Base-by-base conservation (phyloP, 2,113 vertebrate species). In the Poecilia latipinna region DNA sequence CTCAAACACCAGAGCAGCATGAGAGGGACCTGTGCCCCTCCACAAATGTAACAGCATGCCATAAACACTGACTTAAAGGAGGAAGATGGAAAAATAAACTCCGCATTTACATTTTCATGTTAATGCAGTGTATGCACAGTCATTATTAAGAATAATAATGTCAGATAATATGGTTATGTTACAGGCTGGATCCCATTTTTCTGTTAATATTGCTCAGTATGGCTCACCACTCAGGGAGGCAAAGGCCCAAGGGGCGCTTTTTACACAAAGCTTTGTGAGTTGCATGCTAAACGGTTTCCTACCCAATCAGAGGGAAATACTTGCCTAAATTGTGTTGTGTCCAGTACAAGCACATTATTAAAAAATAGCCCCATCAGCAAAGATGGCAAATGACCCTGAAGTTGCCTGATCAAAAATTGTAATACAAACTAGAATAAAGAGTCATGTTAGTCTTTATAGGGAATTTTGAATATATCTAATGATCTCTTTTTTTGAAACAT, bases 1-100 rank as follows among this genome's bases (percentile, higher is more conserved):
- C 65, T 94, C 89, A 11, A 72, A 74, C 84, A 65, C 22, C 12
- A 65, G 67, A 68, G 75, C 60, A 75, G 73, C 63, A 39, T 4
- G 39, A 42, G 26, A 64, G 62, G 51, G 71, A 74, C 75, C 64
- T 32, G 72, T 37, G 75, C 35, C 60, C 66, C 60, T 6, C 39
- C 35, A 37, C 79, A 37, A 11, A 31, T 10, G 10, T 35, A 44
- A 29, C 77, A 29, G 77, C 57, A 48, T 67, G 22, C 72, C 51
- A 28, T 76, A 33, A 62, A 15, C 37, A 12, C 37, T 37, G 71
- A 70, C 39, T 69, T 70, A 4, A 19, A 48, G 48, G 22, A 72
- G 68, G 66, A 28, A 12, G 12, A 75, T 29, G 78, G 42, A 39
- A 57, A 57, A 19, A 19, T 48, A 2, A 31, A 10, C 12, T 65